phyloP scores from a whole-genome alignment of 2,113 vertebrate genomes.

The Corythoichthys intestinalis region DNA sequence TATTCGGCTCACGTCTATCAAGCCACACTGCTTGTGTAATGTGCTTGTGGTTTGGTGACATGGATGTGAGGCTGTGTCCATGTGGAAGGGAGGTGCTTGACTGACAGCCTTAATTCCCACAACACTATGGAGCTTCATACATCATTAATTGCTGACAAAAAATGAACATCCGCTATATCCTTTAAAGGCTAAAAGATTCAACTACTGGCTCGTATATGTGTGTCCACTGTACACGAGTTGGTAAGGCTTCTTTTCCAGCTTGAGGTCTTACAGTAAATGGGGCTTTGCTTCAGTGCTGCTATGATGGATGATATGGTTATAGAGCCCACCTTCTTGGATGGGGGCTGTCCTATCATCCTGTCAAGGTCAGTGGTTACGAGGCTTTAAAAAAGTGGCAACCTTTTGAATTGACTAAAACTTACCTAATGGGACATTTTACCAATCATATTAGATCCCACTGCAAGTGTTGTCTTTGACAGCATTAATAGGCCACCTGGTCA shows the following conservation, averaged over 20 bases:
- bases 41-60: constrained; percentile 17
- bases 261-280: constrained; percentile 41
- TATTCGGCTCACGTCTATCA: constrained; percentile 7
- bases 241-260: constrained; percentile 36
- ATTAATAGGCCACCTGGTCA: neutral
- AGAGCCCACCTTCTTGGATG: constrained; percentile 47
- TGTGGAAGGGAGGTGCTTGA: constrained; percentile 28
- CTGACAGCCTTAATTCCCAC: constrained; percentile 45
- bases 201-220: constrained; percentile 1
- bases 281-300: constrained; percentile 47
- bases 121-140: constrained; percentile 47
- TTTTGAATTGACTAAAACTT: constrained; percentile 41
- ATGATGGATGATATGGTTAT: constrained; percentile 66
- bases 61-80: neutral
- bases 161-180: constrained; percentile 44
- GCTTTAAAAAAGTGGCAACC: constrained; percentile 45
- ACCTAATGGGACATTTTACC: constrained; percentile 32
- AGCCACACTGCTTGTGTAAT: constrained; percentile 24
- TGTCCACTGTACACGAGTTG: constrained; percentile 10
- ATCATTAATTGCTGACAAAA: constrained; percentile 57
- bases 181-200: constrained; percentile 41
- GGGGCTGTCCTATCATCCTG: constrained; percentile 49
- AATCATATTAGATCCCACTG: constrained; percentile 35
- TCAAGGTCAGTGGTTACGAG: constrained; percentile 65
- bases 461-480: constrained; percentile 8